These are phyloP conservation scores for Andrena camellia DNA, from an alignment of 2,888 invertebrate genomes.

Conservation along the genomic window DNA sequence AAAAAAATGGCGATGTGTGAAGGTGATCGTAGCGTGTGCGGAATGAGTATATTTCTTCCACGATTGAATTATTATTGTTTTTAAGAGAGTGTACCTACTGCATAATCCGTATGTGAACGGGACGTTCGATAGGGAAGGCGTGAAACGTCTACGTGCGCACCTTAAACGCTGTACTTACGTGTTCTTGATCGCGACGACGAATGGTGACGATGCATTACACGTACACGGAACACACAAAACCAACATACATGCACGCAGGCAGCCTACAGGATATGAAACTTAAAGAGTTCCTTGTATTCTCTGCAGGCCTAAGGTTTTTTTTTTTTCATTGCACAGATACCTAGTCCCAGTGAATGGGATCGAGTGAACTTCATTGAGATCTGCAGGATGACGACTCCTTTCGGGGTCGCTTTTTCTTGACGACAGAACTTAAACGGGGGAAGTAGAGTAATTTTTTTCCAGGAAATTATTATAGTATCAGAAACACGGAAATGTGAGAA, in stretches of 20 bases:
- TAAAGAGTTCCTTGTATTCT: slow-evolving; percentile 36
- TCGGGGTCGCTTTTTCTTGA: slow-evolving; percentile 39
- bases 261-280: slow-evolving; percentile 24
- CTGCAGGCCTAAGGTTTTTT: slow-evolving; percentile 50
- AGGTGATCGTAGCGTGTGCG: not conserved
- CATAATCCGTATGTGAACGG: slow-evolving; percentile 3
- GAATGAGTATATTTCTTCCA: slow-evolving; percentile 11
- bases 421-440: slow-evolving; percentile 23
- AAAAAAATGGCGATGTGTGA: not conserved
- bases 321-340: slow-evolving; percentile 30
- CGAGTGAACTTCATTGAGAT: slow-evolving; percentile 37
- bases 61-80: not conserved
- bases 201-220: slow-evolving; percentile 35
- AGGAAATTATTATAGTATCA: not conserved
- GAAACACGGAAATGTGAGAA: too few species aligned
- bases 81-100: not conserved
- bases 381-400: slow-evolving; percentile 37
- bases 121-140: slow-evolving; percentile 6
- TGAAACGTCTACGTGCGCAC: not conserved
- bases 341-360: slow-evolving; percentile 29
- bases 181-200: slow-evolving; percentile 47
- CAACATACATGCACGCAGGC: slow-evolving; percentile 2
- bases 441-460: slow-evolving; percentile 21
- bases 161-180: slow-evolving; percentile 54
- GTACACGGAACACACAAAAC: slow-evolving; percentile 7